Base-by-base conservation (phyloP, 2,113 vertebrate species). In the Caranx melampygus region DNA sequence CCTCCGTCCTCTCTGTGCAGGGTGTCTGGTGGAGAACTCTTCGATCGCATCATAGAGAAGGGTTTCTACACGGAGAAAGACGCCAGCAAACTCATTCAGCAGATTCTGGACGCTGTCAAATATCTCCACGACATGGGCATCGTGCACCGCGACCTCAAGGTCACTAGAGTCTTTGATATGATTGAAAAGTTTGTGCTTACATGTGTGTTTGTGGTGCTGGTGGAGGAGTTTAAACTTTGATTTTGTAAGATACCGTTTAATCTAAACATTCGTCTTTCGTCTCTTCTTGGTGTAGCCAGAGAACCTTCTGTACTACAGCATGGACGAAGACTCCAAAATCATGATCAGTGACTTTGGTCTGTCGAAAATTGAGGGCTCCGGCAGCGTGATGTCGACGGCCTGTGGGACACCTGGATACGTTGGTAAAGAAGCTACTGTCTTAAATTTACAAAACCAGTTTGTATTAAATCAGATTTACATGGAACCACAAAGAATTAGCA, bases 261-360 rank as follows among this genome's bases (percentile, higher is more conserved):
- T 64, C 35, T 60, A 35, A 40, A 15, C 26, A 33, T 35, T 47
- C 47, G 58, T 37, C 8, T 49, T 64, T 63, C 10, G 45, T 81
- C 57, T 18, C 33, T 57, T 33, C 21, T 20, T 20, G 0, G 61
- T 16, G 6, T 73, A 99, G 98, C 98, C 98, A 1, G 98, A 99
- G 94, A 99, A 99, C 87, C 94, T 99, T 90, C 94, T 99, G 14
- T 99, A 99, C 87, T 97, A 98, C 93, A 99, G 97, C 89, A 95
- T 97, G 95, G 98, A 98, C 0, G 96, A 98, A 87, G 98, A 99
- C 91, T 99, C 98, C 77, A 99, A 99, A 90, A 99, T 99, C 92
- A 99, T 99, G 98, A 99, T 99, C 93, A 99, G 98, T 0, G 98
- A 99, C 92, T 99, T 99, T 0, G 98, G 98, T 26, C 92, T 99